Conservation (phyloP, 2,113 vertebrate genomes). For the Mastomys natalensis region DNA sequence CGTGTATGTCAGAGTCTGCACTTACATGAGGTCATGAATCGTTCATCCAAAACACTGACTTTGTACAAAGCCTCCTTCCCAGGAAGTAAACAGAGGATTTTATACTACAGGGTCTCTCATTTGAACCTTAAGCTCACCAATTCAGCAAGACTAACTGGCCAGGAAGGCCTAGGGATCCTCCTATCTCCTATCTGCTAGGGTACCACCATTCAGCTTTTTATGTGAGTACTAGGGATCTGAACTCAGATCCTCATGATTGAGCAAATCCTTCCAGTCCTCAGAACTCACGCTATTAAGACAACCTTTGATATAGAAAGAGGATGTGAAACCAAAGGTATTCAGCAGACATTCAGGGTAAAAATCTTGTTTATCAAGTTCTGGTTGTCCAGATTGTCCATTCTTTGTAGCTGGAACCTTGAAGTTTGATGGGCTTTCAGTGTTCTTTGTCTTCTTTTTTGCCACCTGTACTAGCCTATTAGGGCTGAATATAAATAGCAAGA, state of each 20-base stretch:
- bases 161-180: background rate
- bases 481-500: background rate
- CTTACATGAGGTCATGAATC: rapidly evolving
- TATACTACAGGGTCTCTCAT: background rate
- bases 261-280: background rate
- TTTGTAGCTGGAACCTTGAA: background rate
- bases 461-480: background rate
- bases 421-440: background rate
- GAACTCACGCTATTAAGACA: background rate
- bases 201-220: background rate
- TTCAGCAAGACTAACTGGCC: background rate
- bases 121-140: background rate
- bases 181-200: background rate
- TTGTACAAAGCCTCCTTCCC: background rate
- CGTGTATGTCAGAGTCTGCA: background rate
- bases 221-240: background rate
- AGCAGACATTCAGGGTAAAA: background rate
- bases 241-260: background rate
- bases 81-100: background rate
- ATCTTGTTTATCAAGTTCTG: background rate
- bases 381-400: background rate
- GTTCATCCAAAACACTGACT: background rate
- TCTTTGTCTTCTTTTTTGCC: background rate
- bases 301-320: too few relatives aligned
- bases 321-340: too few relatives aligned